Evolutionary conservation across 2,113 vertebrate species (phyloP).

Genomic region (Rhinichthys klamathensis): DNA sequence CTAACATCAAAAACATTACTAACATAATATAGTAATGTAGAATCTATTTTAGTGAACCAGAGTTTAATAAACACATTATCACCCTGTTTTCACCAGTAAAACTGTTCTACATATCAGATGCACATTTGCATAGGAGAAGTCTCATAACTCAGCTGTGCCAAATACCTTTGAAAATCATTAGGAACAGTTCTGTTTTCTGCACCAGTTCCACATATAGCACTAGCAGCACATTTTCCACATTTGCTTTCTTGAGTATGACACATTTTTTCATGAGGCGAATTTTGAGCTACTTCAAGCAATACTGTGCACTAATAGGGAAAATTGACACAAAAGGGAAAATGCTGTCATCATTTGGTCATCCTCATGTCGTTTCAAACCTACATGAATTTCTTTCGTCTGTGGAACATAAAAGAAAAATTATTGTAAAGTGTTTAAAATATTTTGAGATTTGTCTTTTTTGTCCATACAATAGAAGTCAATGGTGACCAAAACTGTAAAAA

Average conservation of each 20-base stretch:
- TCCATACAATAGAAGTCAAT: not conserved
- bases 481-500: not conserved
- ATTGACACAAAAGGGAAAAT: not conserved
- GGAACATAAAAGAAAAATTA: not conserved
- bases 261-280: not conserved
- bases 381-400: not conserved
- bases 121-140: slow-evolving; percentile 3
- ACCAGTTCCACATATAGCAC: slow-evolving; percentile 26
- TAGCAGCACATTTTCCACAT: slow-evolving; percentile 50
- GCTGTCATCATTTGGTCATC: not conserved
- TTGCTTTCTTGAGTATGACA: slow-evolving; percentile 24
- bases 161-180: slow-evolving; percentile 16
- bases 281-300: not conserved
- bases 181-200: not conserved
- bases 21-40: no score
- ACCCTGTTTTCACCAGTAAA: not conserved
- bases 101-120: not conserved
- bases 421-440: not conserved
- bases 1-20: not conserved
- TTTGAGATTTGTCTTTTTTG: not conserved
- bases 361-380: not conserved
- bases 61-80: not conserved
- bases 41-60: no score
- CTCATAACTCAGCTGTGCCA: slow-evolving; percentile 2
- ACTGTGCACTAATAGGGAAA: not conserved